Base-by-base conservation (phyloP, 1,140 invertebrate genomes). In the Oncopeltus fasciatus region DNA sequence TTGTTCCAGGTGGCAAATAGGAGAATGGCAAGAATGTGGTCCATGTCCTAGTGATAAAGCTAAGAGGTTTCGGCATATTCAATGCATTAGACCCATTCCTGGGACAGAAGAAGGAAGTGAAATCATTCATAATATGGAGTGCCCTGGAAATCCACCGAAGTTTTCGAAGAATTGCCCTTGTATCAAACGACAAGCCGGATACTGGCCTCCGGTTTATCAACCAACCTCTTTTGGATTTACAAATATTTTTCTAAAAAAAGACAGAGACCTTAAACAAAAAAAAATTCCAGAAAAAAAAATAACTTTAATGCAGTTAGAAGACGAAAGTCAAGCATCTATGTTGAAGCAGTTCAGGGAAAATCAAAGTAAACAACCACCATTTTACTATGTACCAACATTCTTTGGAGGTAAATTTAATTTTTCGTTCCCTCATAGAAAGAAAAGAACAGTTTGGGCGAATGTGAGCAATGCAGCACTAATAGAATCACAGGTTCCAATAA, bases 1-100 rank as follows among this genome's bases (percentile, higher is more conserved):
- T 29, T 28, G 44, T 61, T 62, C 43, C 47, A 72, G 73, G 61
- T 73, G 73, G 73, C 68, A 73, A 63, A 67, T 74, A 20, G 71
- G 72, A 59, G 71, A 74, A 24, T 74, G 72, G 72, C 68, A 70
- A 62, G 67, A 68, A 12, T 71, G 72, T 26, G 58, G 58, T 11
- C 58, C 58, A 28, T 59, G 58, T 20, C 58, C 58, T 11, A 43
- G 43, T 43, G 27, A 27, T 18, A 28, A 61, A 16, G 60, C 58
- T 4, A 59, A 43, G 38, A 31, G 28, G 2, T 59, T 59, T 46
- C 58, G 58, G 3, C n/a, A 27, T n/a, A 38, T 59, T 8, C 14
- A 24, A 3, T 59, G 58, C 26, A n/a, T 44, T 9, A 59, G 26
- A 46, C 58, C 58, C 14, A 4, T 8, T 24, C 33, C 24, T 14